phyloP scores from a whole-genome alignment of 2,113 vertebrate species.

The Tiliqua scincoides region DNA sequence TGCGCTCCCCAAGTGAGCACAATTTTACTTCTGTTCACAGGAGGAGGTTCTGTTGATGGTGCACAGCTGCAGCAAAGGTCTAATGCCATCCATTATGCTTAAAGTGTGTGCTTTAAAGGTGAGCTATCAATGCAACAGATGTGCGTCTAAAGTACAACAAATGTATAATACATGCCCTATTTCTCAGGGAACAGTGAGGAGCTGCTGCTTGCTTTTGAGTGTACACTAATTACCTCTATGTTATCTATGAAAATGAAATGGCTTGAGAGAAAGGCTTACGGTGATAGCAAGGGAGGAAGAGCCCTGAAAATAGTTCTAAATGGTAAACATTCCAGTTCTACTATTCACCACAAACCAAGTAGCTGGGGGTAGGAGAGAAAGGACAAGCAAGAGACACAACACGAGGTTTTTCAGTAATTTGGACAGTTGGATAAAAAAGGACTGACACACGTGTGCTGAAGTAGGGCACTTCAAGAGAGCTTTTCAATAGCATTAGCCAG shows the following conservation, averaged over 20 bases:
- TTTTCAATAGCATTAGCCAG: background rate
- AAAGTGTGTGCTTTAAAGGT: background rate
- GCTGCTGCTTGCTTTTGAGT: no score
- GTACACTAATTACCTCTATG: no score
- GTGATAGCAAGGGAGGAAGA: background rate
- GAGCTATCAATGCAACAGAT: background rate
- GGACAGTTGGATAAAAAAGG: background rate
- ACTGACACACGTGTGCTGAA: background rate
- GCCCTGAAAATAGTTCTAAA: background rate
- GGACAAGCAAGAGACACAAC: background rate
- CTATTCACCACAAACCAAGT: background rate
- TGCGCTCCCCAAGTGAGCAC: no score
- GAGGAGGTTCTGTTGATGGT: no score
- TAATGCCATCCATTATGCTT: background rate
- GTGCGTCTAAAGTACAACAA: background rate
- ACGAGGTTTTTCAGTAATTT: no score
- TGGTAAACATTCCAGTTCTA: background rate
- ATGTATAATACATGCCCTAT: no score
- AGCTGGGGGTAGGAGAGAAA: no score
- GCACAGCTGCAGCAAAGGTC: background rate
- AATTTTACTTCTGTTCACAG: no score
- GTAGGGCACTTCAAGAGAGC: background rate
- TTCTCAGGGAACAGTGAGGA: no score
- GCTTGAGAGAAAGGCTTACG: no score
- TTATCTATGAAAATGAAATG: no score